A percentile compares a stretch with the other conserved stretches of the same genome.
These are phyloP conservation scores for Sarcophaga bullata DNA, from an alignment of 1,140 invertebrate genomes.

Conservation along the genomic window DNA sequence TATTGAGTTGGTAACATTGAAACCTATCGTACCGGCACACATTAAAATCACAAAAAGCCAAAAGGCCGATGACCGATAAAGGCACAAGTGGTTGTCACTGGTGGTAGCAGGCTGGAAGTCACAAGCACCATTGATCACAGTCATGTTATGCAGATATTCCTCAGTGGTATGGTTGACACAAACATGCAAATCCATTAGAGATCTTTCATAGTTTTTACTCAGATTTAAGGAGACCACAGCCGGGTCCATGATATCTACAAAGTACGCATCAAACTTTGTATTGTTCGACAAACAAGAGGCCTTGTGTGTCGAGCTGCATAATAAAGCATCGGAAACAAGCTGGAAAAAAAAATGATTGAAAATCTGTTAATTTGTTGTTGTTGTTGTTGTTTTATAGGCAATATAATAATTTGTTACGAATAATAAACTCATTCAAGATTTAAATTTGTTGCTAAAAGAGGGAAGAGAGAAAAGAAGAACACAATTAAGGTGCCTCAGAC, in stretches of 20 bases:
- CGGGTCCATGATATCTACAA: constrained; percentile 3
- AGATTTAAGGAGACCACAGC: constrained; percentile 19
- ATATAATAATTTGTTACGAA: background rate
- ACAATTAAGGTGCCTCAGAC: too few species aligned
- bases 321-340: background rate
- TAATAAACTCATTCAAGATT: background rate
- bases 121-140: background rate
- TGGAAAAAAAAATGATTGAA: background rate
- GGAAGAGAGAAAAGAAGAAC: too few species aligned
- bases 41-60: constrained; percentile 79
- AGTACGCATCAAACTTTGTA: constrained; percentile 28
- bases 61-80: constrained; percentile 72
- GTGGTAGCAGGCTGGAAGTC: background rate
- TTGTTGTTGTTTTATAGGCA: too few species aligned
- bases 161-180: background rate
- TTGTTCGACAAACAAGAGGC: background rate
- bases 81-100: constrained; percentile 46
- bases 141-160: background rate
- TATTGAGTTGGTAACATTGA: constrained; percentile 80
- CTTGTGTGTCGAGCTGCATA: background rate
- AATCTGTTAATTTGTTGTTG: too few species aligned
- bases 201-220: background rate
- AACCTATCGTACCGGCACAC: constrained; percentile 77
- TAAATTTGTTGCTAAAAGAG: too few species aligned
- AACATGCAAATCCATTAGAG: background rate